Percentiles rank a stretch among this genome's conserved stretches.
These are phyloP conservation scores for Pseudeuparius sepicola DNA, from an alignment of 2,888 invertebrate species.

Conservation along the genomic window DNA sequence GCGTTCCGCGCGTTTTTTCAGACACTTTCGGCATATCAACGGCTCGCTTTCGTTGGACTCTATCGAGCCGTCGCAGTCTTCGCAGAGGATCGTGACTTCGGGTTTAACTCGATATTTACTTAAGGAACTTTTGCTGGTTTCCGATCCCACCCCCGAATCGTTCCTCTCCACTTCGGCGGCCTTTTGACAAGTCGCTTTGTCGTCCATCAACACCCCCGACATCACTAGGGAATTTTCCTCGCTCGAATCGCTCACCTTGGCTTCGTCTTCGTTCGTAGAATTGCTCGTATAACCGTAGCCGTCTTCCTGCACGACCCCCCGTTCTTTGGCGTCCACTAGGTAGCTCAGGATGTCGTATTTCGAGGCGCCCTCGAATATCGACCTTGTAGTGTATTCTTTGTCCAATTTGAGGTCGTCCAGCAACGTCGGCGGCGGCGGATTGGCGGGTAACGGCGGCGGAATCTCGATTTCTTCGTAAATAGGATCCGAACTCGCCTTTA, in stretches of 20 bases:
- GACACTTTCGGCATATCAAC: slow-evolving; percentile 78
- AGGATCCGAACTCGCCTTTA: slow-evolving; percentile 60
- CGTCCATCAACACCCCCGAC: slow-evolving; percentile 48
- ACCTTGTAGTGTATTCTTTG: slow-evolving; percentile 57
- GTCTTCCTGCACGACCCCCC: slow-evolving; percentile 61
- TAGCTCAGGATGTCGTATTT: slow-evolving; percentile 86
- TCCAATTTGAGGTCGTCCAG: slow-evolving; percentile 56
- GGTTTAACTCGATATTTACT: slow-evolving; percentile 62
- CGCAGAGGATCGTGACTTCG: slow-evolving; percentile 47
- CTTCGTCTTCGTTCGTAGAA: slow-evolving; percentile 43
- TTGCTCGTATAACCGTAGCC: slow-evolving; percentile 51
- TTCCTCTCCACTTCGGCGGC: slow-evolving; percentile 78
- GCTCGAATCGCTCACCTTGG: slow-evolving; percentile 76
- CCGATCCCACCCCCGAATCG: slow-evolving; percentile 87
- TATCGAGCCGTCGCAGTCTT: slow-evolving; percentile 77
- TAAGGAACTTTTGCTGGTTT: slow-evolving; percentile 79
- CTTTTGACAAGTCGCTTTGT: slow-evolving; percentile 47
- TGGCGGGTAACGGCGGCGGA: slow-evolving; percentile 69
- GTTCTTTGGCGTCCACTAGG: slow-evolving; percentile 75
- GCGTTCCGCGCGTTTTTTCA: slow-evolving; percentile 77
- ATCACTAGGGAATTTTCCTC: slow-evolving; percentile 68
- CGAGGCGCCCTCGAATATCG: slow-evolving; percentile 72
- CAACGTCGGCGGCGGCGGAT: slow-evolving; percentile 63
- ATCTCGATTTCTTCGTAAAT: slow-evolving; percentile 72
- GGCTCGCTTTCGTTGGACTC: slow-evolving; percentile 65